These are phyloP conservation scores for Drosophila rellima DNA, from an alignment of 2,888 invertebrate species.

Conservation along the genomic window DNA sequence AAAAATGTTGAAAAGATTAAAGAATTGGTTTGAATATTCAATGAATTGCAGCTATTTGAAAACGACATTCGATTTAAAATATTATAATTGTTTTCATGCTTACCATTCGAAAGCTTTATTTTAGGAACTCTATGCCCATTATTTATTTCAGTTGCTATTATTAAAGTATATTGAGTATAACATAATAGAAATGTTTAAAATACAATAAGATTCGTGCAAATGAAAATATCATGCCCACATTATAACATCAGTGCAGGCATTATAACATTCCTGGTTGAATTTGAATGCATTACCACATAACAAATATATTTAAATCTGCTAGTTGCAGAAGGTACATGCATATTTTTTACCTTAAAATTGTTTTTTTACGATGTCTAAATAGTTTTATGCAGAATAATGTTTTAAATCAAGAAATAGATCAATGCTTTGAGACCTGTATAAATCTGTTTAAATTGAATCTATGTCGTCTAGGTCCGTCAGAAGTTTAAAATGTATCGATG, in stretches of 20 bases:
- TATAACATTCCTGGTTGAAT: background rate
- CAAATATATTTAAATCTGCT: background rate
- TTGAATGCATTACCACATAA: background rate
- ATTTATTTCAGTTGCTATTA: background rate
- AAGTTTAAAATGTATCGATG: too few relatives aligned
- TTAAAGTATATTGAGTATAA: background rate
- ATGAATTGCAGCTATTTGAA: slow-evolving; percentile 12
- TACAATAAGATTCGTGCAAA: background rate
- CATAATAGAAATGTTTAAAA: background rate
- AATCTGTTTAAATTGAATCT: too few relatives aligned
- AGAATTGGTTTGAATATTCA: slow-evolving; percentile 24
- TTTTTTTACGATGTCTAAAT: background rate
- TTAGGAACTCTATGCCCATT: background rate
- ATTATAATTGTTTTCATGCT: slow-evolving; percentile 1
- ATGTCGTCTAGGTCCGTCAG: too few relatives aligned
- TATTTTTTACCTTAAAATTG: background rate
- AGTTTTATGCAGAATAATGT: too few relatives aligned
- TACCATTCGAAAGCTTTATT: background rate
- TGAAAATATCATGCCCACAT: background rate
- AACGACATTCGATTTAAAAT: background rate
- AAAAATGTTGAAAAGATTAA: slow-evolving; percentile 13
- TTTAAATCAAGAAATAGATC: too few relatives aligned
- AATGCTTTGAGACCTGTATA: too few relatives aligned
- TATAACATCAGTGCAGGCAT: background rate
- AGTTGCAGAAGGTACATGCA: background rate